phyloP scores from a whole-genome alignment of 2,113 vertebrate genomes.

The Eurypyga helias region DNA sequence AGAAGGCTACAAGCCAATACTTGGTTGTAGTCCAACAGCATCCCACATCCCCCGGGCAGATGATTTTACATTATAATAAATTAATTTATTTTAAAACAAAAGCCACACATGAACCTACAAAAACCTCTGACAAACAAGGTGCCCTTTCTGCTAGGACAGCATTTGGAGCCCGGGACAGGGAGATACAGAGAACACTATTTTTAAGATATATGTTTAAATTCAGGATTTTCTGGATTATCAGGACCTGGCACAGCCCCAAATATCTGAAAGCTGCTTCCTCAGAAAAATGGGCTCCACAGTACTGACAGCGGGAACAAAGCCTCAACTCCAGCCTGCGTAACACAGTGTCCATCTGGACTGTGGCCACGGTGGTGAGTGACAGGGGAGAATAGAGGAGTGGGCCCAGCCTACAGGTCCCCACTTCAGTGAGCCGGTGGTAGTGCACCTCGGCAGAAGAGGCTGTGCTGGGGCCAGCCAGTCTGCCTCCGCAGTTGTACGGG shows the following conservation, averaged over 20 bases:
- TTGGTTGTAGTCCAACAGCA: conserved; percentile 59
- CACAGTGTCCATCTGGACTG: conserved; percentile 6
- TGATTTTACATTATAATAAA: conserved; percentile 62
- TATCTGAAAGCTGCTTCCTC: conserved; percentile 44
- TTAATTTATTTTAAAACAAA: conserved; percentile 43
- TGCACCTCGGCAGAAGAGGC: background rate
- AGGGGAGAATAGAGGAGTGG: background rate
- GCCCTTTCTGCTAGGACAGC: background rate
- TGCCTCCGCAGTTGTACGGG: conserved; percentile 13
- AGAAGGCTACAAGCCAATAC: conserved; percentile 59
- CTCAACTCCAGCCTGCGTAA: conserved; percentile 1
- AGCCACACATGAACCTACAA: background rate
- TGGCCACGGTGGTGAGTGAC: background rate
- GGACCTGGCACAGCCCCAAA: conserved; percentile 25
- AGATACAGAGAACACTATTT: background rate
- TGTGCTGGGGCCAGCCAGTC: background rate
- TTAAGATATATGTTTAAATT: background rate
- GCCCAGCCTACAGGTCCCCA: background rate
- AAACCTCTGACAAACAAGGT: background rate
- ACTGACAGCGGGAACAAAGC: conserved; percentile 39
- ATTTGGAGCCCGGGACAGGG: background rate
- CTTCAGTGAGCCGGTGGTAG: background rate
- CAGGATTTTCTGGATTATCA: conserved; percentile 48
- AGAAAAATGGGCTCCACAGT: conserved; percentile 49
- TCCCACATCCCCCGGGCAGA: conserved; percentile 49